Evolutionary conservation across 2,797 vertebrate genomes (phyloP), one percentile per base, ranked within the genome.

Genomic region (Sitta carolinensis): DNA sequence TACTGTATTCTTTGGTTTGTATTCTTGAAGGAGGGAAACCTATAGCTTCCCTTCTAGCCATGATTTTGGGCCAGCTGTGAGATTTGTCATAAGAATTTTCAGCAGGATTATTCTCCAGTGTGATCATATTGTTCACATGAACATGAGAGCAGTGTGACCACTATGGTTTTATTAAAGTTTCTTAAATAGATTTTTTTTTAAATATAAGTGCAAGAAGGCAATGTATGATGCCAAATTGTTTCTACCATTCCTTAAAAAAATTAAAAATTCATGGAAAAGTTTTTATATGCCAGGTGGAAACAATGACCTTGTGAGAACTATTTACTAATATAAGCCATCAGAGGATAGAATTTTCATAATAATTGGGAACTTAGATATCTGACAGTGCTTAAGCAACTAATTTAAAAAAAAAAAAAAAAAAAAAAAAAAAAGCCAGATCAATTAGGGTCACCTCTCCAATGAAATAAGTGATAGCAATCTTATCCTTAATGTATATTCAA

Each of bases 261-360:
- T 27, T 36, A 36, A 36, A 36, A 36, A 36, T 36, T 36, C 2
- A n/a, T 16, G 21, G 4, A 26, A 70, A 91, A 66, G 8, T 51
- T 94, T 90, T 84, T 54, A 17, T 40, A 61, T 10, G 45, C 52
- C 63, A 89, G 89, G 80, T 93, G 42, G 79, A 95, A 94, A 32
- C 32, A 85, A 76, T 58, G 91, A 95, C 89, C 94, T 91, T 93
- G 91, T 16, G 22, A 91, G 69, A 96, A 90, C 85, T 94, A 91
- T 94, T 94, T 94, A 92, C 87, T 90, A 90, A 86, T 93, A 84
- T 36, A 90, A 86, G 79, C 58, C 80, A 91, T 88, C 48, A 62
- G 83, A 94, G 85, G 81, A 90, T 67, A 96, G 90, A 91, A 88
- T 95, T 94, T 93, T 94, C 87, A 74, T 82, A 96, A 92, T 96